These are phyloP conservation scores for Zaprionus vittiger DNA, from an alignment of 1,140 invertebrate genomes.

Conservation along the genomic window DNA sequence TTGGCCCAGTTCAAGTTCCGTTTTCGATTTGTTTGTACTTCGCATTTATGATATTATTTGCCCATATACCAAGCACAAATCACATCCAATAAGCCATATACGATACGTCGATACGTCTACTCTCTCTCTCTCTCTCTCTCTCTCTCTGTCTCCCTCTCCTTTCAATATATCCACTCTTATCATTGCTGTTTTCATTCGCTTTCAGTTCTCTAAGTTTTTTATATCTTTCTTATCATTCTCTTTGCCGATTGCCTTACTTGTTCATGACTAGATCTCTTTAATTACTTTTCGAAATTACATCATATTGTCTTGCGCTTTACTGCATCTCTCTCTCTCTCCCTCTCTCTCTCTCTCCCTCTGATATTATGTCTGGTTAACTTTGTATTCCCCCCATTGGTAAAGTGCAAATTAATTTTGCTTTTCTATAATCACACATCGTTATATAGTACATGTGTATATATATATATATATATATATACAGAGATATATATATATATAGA, in stretches of 20 bases:
- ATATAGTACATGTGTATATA: neutral
- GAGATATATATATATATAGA: neutral
- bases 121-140: neutral
- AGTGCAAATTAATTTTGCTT: constrained; percentile 46
- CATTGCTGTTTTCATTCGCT: neutral
- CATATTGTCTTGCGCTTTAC: neutral
- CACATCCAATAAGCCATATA: neutral
- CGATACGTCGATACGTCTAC: neutral
- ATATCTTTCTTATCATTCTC: too few relatives aligned
- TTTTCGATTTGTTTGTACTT: neutral
- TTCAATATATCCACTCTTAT: neutral
- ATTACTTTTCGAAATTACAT: constrained; percentile 9
- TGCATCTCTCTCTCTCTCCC: neutral
- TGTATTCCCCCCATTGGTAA: neutral
- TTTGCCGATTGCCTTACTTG: neutral
- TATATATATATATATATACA: constrained; percentile 5
- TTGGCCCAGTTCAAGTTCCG: constrained; percentile 8
- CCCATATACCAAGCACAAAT: neutral
- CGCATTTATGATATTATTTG: neutral
- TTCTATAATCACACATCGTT: constrained; percentile 6
- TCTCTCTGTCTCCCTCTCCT: neutral
- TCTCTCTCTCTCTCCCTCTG: neutral
- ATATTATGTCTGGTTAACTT: neutral
- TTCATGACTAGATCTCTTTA: neutral
- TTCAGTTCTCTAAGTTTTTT: neutral